Evolutionary conservation across 2,797 vertebrate genomes (phyloP).

Genomic region (Eulemur albifrons): DNA sequence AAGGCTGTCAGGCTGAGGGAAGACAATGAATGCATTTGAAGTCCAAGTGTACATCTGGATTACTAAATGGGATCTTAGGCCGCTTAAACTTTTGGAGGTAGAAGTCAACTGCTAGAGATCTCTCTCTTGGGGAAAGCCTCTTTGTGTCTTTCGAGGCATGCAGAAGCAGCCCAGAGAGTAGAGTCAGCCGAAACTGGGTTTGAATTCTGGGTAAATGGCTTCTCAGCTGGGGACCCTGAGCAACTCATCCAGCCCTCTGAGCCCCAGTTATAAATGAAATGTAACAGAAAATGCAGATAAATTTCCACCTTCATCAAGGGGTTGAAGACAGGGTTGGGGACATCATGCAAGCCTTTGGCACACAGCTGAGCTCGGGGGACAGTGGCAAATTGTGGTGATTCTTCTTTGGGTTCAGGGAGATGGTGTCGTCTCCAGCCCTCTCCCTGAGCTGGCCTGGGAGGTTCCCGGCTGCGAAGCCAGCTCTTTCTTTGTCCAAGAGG

Average conservation of each 20-base stretch:
- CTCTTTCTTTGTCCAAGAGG: not conserved
- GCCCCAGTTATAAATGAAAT: not conserved
- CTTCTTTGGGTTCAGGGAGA: not conserved
- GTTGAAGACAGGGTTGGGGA: not conserved
- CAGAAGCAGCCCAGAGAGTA: not conserved
- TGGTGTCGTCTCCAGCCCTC: fast-evolving
- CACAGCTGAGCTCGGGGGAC: fast-evolving
- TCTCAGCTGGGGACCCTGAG: not conserved
- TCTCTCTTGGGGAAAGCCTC: not conserved
- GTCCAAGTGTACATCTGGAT: not conserved
- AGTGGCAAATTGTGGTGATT: fast-evolving
- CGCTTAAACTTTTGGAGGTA: not conserved
- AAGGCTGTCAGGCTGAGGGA: not conserved
- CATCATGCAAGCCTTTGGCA: not conserved
- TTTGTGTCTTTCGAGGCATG: not conserved
- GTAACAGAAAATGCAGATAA: not conserved
- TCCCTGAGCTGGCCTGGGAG: not conserved
- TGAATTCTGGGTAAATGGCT: not conserved
- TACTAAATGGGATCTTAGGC: fast-evolving
- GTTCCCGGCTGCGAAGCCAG: not conserved
- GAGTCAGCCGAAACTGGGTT: not conserved
- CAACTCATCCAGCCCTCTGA: not conserved
- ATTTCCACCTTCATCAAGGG: not conserved
- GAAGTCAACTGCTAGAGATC: not conserved
- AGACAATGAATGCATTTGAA: not conserved